Evolutionary conservation across 2,888 invertebrate genomes (phyloP), one percentile per base, ranked within the genome.

Genomic region (Druceiella hillmani): DNA sequence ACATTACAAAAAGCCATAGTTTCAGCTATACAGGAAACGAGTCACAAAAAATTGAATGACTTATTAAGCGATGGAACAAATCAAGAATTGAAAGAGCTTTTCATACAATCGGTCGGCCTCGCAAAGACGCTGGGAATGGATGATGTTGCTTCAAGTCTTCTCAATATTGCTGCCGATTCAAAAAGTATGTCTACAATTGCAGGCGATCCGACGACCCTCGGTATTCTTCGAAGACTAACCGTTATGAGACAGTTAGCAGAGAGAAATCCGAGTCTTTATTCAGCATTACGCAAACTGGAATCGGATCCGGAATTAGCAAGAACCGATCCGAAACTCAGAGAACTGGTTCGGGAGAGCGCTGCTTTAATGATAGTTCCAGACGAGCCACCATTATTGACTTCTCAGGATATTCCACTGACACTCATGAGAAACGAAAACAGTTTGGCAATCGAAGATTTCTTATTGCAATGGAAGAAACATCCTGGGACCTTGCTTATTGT

Each of bases 371-470:
- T 80, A 11, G 74, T 79, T 15, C 79, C 80, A 0, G 79, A 80
- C 57, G 78, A 79, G 49, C 60, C 66, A 2, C 71, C 75, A 3
- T 52, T 80, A 9, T 59, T 75, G 50, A 79, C 78, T 24, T 84
- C 86, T 2, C 76, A 71, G 43, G 83, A 84, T 44, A 76, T 86
- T n/a, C 86, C 87, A 9, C 59, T 78, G 3, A 75, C 76, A 38
- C 60, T 86, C 15, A 71, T 86, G 39, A 74, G 77, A 48, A 75
- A 77, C 3, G 79, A 82, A 52, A 85, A 86, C 52, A 75, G 79
- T 50, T 61, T 86, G n/a, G 85, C 84, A 0, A 82, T 85, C 64
- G 84, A 85, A 62, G 84, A 85, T 49, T 84, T 80, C 52, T 60
- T 85, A 30, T 71, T 81, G 48, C 74, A 77, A 53, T 66, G 75